These are phyloP conservation scores for Mustelus asterias DNA, from an alignment of 2,113 vertebrate species.

Conservation along the genomic window DNA sequence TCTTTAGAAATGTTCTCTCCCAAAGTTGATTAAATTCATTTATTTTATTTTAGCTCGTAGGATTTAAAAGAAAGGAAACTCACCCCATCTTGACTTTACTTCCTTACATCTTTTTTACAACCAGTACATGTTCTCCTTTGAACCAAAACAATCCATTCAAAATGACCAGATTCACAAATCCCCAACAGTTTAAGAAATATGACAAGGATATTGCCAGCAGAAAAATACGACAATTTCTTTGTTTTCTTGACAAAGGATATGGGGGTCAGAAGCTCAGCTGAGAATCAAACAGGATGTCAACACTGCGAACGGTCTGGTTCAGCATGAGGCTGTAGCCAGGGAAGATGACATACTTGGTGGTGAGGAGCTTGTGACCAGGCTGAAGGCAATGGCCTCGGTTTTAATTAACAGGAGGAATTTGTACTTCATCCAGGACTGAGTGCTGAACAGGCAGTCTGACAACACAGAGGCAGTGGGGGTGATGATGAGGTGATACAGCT, in stretches of 20 bases:
- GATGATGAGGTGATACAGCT: background rate
- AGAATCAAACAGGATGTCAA: background rate
- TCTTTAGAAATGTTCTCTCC: too few species aligned
- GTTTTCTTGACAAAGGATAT: background rate
- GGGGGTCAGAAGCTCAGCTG: background rate
- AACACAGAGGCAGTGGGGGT: background rate
- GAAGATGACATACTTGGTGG: background rate
- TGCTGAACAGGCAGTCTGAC: background rate
- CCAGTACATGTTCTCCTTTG: too few species aligned
- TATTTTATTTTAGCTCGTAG: too few species aligned
- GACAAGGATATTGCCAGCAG: too few species aligned
- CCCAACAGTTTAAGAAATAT: too few species aligned
- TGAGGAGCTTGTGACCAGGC: background rate
- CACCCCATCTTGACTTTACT: too few species aligned
- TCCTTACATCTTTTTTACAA: too few species aligned
- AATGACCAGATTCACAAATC: too few species aligned
- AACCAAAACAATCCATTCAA: too few species aligned
- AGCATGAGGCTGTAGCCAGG: background rate
- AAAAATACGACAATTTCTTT: too few species aligned
- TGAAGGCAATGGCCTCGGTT: background rate
- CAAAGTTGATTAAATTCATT: too few species aligned
- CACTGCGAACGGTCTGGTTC: background rate
- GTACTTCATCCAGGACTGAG: background rate
- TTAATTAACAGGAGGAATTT: background rate
- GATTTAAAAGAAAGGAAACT: too few species aligned